These are phyloP conservation scores for Aldabrachelys gigantea DNA, from an alignment of 2,113 vertebrate genomes.

Conservation along the genomic window DNA sequence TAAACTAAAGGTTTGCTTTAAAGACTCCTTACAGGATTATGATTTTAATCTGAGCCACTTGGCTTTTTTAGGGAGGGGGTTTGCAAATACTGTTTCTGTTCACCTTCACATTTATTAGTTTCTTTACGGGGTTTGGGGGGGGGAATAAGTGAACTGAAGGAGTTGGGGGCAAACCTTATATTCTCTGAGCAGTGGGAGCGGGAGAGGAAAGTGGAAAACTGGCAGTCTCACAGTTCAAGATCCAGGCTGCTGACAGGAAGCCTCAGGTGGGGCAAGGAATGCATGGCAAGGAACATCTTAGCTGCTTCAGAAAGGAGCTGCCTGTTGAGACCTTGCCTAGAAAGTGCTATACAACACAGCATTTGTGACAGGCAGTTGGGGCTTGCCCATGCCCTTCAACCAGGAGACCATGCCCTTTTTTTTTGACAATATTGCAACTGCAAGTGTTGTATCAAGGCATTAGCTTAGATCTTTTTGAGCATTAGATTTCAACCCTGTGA, in stretches of 20 bases:
- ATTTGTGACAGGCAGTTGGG: not conserved
- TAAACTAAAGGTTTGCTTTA: conserved; percentile 24
- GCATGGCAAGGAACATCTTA: no score
- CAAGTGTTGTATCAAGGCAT: not conserved
- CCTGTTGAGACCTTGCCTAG: not conserved
- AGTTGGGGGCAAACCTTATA: not conserved
- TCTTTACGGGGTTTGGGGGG: not conserved
- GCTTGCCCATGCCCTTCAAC: not conserved
- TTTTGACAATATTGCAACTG: not conserved
- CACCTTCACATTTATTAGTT: not conserved
- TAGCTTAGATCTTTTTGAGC: not conserved
- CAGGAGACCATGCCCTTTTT: not conserved
- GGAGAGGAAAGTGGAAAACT: not conserved
- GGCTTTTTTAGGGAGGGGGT: not conserved
- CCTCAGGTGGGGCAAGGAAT: not conserved
- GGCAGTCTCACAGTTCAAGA: not conserved
- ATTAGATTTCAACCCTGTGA: not conserved
- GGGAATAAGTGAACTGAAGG: not conserved
- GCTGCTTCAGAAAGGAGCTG: no score
- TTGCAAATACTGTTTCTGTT: not conserved
- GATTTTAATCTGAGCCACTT: not conserved
- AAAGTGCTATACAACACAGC: not conserved
- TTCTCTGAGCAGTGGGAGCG: not conserved
- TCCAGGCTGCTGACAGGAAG: not conserved
- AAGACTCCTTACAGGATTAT: not conserved